Conservation (phyloP, 2,888 invertebrate genomes). For the Ptychoptera albimana region DNA sequence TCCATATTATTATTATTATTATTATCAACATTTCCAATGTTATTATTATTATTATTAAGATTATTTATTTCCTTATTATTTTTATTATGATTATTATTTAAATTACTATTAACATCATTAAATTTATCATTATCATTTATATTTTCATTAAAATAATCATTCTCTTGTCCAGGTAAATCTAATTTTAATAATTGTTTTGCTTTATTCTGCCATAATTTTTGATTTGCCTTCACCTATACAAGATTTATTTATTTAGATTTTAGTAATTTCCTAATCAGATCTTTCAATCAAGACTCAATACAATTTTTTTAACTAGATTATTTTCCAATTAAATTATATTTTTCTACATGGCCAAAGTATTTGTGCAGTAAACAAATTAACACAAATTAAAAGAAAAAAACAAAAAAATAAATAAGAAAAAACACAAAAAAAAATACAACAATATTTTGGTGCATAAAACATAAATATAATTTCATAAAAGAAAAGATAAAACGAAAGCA, state of each 20-base stretch:
- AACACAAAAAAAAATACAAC: constrained; percentile 3
- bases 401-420: background rate
- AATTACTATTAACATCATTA: no score
- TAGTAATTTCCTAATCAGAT: no score
- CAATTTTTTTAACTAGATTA: background rate
- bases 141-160: background rate
- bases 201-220: constrained; percentile 30
- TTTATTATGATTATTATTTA: no score
- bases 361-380: background rate
- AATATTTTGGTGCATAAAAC: no score
- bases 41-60: no score
- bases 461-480: no score
- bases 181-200: constrained; percentile 27
- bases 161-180: constrained; percentile 6
- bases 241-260: background rate
- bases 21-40: no score
- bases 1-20: no score
- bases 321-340: background rate
- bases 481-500: no score
- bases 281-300: no score
- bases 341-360: background rate
- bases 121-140: no score
- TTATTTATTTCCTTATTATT: no score
- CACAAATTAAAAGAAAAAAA: background rate
- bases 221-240: constrained; percentile 28